Percentiles rank a stretch among this genome's conserved stretches.
Evolutionary conservation across 1,140 invertebrate species (phyloP).

Genomic region (Oncopodura yosiiana): DNA sequence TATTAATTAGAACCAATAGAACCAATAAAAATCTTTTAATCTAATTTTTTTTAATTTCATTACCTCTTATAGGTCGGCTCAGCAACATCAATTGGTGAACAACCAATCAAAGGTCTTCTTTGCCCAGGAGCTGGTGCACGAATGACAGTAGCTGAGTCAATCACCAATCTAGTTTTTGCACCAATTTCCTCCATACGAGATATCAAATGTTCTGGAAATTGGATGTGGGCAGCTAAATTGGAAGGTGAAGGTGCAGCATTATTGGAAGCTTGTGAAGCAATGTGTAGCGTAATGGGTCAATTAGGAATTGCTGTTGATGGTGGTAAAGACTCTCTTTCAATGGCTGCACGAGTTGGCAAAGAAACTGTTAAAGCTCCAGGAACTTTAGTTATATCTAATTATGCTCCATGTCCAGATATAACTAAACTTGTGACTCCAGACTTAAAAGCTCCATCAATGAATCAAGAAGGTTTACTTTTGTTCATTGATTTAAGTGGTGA

Average conservation of each 20-base stretch:
- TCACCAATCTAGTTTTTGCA: slow-evolving; percentile 95
- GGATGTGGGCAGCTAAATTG: slow-evolving; percentile 98
- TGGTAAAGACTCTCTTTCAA: slow-evolving; percentile 95
- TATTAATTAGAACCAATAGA: slow-evolving; percentile 14
- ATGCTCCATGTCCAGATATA: slow-evolving; percentile 86
- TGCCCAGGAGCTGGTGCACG: slow-evolving; percentile 71
- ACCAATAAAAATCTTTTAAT: neutral
- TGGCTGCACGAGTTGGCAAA: slow-evolving; percentile 75
- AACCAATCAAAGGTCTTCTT: slow-evolving; percentile 86
- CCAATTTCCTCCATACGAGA: slow-evolving; percentile 68
- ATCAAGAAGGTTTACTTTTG: slow-evolving; percentile 49
- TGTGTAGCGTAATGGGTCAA: slow-evolving; percentile 75
- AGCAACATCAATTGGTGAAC: slow-evolving; percentile 90
- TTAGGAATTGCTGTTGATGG: slow-evolving; percentile 90
- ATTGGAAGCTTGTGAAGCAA: slow-evolving; percentile 74
- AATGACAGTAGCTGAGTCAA: slow-evolving; percentile 84
- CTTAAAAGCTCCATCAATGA: slow-evolving; percentile 57
- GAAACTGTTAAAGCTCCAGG: slow-evolving; percentile 75
- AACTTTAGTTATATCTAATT: slow-evolving; percentile 86
- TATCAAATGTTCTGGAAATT: slow-evolving; percentile 94
- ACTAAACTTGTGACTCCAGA: slow-evolving; percentile 72
- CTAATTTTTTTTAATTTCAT: neutral
- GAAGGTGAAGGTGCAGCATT: slow-evolving; percentile 79
- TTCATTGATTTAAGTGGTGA: slow-evolving; percentile 59
- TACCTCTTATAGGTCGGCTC: slow-evolving; percentile 56